These are phyloP conservation scores for Rutilus rutilus DNA, from an alignment of 2,113 vertebrate genomes.

Conservation along the genomic window DNA sequence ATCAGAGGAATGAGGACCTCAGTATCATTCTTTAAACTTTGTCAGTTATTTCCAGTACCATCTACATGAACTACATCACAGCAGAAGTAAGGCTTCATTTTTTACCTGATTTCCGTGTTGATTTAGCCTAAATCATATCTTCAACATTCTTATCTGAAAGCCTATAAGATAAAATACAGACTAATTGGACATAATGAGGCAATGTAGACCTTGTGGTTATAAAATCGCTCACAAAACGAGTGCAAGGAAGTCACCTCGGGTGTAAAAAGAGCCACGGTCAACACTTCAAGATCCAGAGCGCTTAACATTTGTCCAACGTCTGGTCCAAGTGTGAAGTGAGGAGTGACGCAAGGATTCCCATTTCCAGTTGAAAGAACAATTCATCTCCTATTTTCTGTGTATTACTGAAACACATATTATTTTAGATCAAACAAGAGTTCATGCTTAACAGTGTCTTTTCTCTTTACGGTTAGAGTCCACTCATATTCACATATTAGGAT, in stretches of 20 bases:
- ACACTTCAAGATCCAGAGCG: not conserved
- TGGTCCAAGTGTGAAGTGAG: not conserved
- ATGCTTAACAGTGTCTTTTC: not conserved
- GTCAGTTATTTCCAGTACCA: not conserved
- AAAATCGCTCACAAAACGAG: not conserved
- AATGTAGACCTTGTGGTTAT: not conserved
- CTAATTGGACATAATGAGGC: not conserved
- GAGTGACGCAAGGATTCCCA: not conserved
- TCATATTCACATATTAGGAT: constrained; percentile 13
- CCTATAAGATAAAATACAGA: not conserved
- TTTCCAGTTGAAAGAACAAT: not conserved
- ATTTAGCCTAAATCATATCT: not conserved
- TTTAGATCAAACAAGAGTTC: not conserved
- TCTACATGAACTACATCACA: not conserved
- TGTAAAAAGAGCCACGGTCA: constrained; percentile 1
- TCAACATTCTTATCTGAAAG: not conserved
- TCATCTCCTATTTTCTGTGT: not conserved
- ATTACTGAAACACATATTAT: not conserved
- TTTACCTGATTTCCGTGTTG: not conserved
- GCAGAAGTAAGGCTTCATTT: not conserved
- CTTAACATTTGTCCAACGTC: not conserved
- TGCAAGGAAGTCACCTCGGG: not conserved
- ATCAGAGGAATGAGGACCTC: not conserved
- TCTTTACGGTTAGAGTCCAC: not conserved
- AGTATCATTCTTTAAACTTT: not conserved